Evolutionary conservation across 2,888 invertebrate genomes (phyloP), one percentile per base, ranked within the genome.

Genomic region (Prosopocoilus inquinatus): DNA sequence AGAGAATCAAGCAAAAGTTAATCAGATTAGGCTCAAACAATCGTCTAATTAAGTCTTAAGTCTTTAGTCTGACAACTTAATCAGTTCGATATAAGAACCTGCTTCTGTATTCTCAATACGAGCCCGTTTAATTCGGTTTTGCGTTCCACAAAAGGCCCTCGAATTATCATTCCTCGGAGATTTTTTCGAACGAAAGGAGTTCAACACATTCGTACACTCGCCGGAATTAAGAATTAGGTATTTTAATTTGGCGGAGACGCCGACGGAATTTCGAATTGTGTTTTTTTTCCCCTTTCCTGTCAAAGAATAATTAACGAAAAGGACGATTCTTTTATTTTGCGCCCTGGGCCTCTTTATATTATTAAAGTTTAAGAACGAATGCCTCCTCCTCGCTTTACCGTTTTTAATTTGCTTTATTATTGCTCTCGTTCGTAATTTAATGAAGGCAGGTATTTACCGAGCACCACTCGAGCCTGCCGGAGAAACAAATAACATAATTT

Each of bases 11-110:
- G 66, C 67, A 67, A 68, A 70, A 72, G 69, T 68, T 73, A 71
- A 73, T 71, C 68, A 69, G 70, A 72, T 73, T 71, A 69, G 68
- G 67, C 71, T 73, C 74, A 73, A 73, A 73, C 74, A 73, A 71
- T 72, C 69, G 72, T 71, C 69, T 71, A 72, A 74, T 74, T 74
- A 72, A 72, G 70, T 69, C 70, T 74, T 74, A 72, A 72, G 70
- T 69, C 70, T 69, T 69, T 66, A 68, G 57, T 51, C 53, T 33
- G 53, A 47, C 49, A 52, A 57, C 57, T 52, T 57, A 57, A 57
- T 57, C 57, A 57, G 49, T 57, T 49, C 41, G 52, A 52, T 57
- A 57, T 57, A 51, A 57, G 57, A 51, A 55, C 59, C 59, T 61
- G 55, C 61, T 61, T 64, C 55, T 64, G 61, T 61, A 64, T 64